Base-by-base conservation (phyloP, 1,140 invertebrate species). In the Tetragnatha versicolor region DNA sequence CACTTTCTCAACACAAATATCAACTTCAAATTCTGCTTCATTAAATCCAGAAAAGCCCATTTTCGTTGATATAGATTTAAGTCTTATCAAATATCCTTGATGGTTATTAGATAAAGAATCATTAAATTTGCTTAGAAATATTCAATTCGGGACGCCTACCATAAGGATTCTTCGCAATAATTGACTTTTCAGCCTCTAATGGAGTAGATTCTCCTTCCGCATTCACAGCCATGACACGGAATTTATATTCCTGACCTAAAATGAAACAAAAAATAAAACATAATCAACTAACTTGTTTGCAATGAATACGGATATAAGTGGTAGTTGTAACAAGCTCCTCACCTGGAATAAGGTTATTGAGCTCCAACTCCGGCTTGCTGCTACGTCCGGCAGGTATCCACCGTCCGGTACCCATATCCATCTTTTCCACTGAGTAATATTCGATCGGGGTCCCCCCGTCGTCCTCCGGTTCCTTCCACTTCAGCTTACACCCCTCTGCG, bases 151-250 rank as follows among this genome's bases (percentile, higher is more conserved):
- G 51, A 51, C 14, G 87, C 85, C 90, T 88, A 86, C 97, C 93
- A 51, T 76, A 99, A 83, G 96, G 96, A 94, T 99, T 98, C 87
- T 98, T 98, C 25, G 97, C 97, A 81, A 98, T 89, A 77, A 98
- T 95, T 20, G 93, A 91, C 80, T 94, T 90, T 53, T 94, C 92
- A 5, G 94, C 94, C 81, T 96, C 94, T 29, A 99, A 87, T n/a
- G 97, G 97, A 84, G 98, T 95, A 22, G 96, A 97, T 87, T 97
- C 94, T 33, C 98, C 98, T 88, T 98, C 95, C 82, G 95, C 94
- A 85, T 99, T 99, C 10, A 98, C 87, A 14, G 98, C 98, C 83
- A 96, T 97, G 2, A 99, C 97, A 70, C 97, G 90, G 91, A 99
- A 99, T 88, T 98, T 94, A 86, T 99, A 99, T 84, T 98, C 95